These are phyloP conservation scores for Phenganax subtilis DNA, from an alignment of 92 coral and sea anemone species.

Conservation along the genomic window DNA sequence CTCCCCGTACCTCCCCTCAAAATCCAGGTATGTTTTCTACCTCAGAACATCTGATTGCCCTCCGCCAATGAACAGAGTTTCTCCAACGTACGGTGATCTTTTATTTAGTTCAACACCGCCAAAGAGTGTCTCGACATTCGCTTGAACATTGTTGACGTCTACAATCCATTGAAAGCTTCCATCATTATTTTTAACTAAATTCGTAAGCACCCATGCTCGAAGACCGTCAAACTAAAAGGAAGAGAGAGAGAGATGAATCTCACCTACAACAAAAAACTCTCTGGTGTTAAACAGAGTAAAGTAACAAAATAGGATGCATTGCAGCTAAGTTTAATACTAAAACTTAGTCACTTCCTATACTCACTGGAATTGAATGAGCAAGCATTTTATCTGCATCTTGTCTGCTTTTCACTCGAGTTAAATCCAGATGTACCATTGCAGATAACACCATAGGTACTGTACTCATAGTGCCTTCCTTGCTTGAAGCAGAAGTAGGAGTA, in stretches of 20 bases:
- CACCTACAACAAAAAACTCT: too few species aligned
- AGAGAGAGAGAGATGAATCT: neutral
- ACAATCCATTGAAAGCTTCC: conserved; percentile 73
- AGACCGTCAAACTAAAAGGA: conserved; percentile 42
- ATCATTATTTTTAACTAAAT: conserved; percentile 52
- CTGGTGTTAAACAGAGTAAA: too few species aligned
- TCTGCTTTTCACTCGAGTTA: conserved; percentile 54
- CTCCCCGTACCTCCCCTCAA: neutral
- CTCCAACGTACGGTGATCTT: conserved; percentile 51
- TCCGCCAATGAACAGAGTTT: conserved; percentile 80
- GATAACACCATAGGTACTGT: conserved; percentile 67
- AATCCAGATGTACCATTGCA: conserved; percentile 67
- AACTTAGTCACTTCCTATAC: conserved; percentile 10
- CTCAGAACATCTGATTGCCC: conserved; percentile 69
- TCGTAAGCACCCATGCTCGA: conserved; percentile 76
- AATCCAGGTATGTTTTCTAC: conserved; percentile 18
- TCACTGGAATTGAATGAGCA: conserved; percentile 63
- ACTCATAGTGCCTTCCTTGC: conserved; percentile 39
- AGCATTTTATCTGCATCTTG: conserved; percentile 75
- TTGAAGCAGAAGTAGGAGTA: conserved; percentile 57
- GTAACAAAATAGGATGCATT: too few species aligned
- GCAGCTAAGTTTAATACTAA: neutral
- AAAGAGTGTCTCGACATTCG: conserved; percentile 55
- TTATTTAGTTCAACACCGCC: conserved; percentile 63
- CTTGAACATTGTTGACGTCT: conserved; percentile 71